Evolutionary conservation across 1,140 invertebrate genomes (phyloP).

Genomic region (Pteromalus puparum): DNA sequence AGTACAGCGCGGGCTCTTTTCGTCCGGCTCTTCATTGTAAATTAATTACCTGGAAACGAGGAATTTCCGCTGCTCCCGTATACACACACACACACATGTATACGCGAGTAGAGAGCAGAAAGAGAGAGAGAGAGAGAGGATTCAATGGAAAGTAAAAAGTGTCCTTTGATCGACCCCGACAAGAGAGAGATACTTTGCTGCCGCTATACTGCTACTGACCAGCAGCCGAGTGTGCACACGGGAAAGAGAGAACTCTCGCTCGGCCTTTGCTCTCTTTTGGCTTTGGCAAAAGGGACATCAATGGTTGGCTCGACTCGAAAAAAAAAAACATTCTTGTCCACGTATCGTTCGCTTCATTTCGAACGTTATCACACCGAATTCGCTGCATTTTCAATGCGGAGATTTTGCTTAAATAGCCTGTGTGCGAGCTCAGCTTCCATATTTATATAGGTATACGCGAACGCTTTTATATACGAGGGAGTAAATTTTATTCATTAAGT

Average conservation of each 20-base stretch:
- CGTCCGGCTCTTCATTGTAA: slow-evolving; percentile 73
- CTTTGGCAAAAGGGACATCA: background rate
- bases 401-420: background rate
- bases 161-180: slow-evolving; percentile 67
- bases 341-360: background rate
- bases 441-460: too few relatives aligned
- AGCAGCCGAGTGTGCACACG: background rate
- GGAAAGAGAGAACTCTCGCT: background rate
- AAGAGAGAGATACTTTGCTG: slow-evolving; percentile 57
- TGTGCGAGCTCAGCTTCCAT: too few relatives aligned
- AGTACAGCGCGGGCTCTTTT: slow-evolving; percentile 54
- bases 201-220: slow-evolving; percentile 24
- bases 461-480: too few relatives aligned
- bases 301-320: slow-evolving; percentile 9
- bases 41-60: slow-evolving; percentile 76
- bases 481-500: too few relatives aligned
- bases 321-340: background rate
- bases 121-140: slow-evolving; percentile 45
- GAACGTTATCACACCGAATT: background rate
- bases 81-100: background rate
- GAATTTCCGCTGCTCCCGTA: slow-evolving; percentile 70
- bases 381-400: background rate
- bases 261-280: background rate
- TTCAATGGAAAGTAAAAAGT: slow-evolving; percentile 72
- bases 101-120: background rate